Evolutionary conservation across 1,140 invertebrate species (phyloP), one percentile per base, ranked within the genome.

Genomic region (Drosophila baimaii): DNA sequence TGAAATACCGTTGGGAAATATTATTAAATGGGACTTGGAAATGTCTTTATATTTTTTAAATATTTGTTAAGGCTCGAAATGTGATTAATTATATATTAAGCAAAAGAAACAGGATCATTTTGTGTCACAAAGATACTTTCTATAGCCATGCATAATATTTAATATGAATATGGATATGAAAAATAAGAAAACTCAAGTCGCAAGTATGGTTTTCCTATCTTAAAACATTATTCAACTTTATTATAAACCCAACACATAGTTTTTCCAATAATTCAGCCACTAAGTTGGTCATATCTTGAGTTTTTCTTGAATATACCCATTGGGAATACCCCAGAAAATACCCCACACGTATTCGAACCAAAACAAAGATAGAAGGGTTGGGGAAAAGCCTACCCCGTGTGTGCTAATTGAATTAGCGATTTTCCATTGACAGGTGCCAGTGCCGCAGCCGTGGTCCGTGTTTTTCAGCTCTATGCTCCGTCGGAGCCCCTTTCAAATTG

Each of bases 371-470:
- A 9, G 35, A 52, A 21, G 31, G 51, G 51, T 35, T 74, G 49
- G 46, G 46, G 46, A 44, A 73, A 74, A 55, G 23, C 58, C 41
- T 15, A 44, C 25, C 23, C 29, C 13, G 29, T 29, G 47, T 23
- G 25, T 44, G 66, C 80, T 86, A 86, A 86, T 86, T 86, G 63
- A 86, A 86, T 86, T 86, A 86, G 83, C 75, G 49, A 31, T 63
- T 75, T 47, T 55, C 74, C 79, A 79, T 51, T 54, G 46, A 59
- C 46, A 63, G 73, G 63, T 74, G 39, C 71, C 70, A 51, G 57
- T 73, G 71, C 31, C 43, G 25, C 9, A 31, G 72, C 59, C 46
- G 17, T 57, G 15, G 49, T 39, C 29, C 41, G 35, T 71, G 41
- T 33, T 57, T 71, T 39, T 75, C 59, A 21, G 58, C 33, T 31